Evolutionary conservation across 2,113 vertebrate species (phyloP), one percentile per base, ranked within the genome.

Genomic region (Neoarius graeffei): DNA sequence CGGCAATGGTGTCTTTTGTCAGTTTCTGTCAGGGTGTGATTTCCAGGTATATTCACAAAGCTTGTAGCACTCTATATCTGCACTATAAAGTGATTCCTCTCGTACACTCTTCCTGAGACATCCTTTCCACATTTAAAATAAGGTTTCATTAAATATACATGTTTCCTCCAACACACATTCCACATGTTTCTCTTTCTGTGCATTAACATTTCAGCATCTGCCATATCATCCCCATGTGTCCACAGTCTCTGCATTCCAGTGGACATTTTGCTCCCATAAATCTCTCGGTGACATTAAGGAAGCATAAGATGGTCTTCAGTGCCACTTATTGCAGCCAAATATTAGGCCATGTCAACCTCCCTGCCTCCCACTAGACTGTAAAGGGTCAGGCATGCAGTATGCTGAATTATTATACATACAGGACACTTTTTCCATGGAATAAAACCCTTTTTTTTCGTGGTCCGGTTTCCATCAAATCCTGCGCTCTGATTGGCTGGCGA

Each of bases 171-270:
- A 93, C 91, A 93, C 90, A 91, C 85, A 80, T 93, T 93, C 85
- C 90, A 91, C 93, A 92, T 91, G 92, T 92, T 94, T 93, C 82
- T 85, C 90, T 94, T 93, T 88, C 89, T 85, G 91, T 88, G 90
- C 90, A 95, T 95, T 92, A 94, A 95, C 94, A 94, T 95, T 95
- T 94, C 77, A 95, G 88, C 81, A 86, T 88, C 81, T 82, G 80
- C 89, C 64, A 86, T 83, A 87, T 88, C 86, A 92, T 92, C n/a
- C 57, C 27, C 19, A 7, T 77, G 71, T 59, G 50, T 30, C 73
- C 13, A 71, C 50, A 56, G 82, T 67, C 83, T 81, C 57, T 20
- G 77, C 69, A 82, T 89, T 86, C 85, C 88, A 62, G 86, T 88
- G 88, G 91, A 93, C 90, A 93, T 93, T 94, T 94, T 93, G 91